Base-by-base conservation (phyloP, 2,888 invertebrate species). In the Aphodius sticticus region DNA sequence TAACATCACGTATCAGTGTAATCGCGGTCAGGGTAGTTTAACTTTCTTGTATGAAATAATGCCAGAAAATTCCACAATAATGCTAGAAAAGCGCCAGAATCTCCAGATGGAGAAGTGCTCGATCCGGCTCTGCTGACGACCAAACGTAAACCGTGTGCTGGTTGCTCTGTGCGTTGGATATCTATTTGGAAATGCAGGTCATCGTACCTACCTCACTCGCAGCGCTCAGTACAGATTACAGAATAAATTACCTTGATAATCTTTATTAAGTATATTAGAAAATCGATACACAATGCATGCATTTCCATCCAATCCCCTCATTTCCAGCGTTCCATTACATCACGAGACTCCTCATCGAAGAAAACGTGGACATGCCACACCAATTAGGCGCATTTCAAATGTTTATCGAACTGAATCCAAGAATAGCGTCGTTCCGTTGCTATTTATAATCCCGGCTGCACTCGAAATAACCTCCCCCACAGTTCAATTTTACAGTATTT, bases 171-270 rank as follows among this genome's bases (percentile, higher is more conserved):
- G 26, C 70, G 2, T 26, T n/a, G 74, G 35, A 74, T 35, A 72
- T 77, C 37, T 79, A 79, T 77, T 77, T 79, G 79, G 77, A 79
- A 79, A 79, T 79, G 74, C 79, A 79, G 79, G 79, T 79, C 79
- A 79, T 77, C 77, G 79, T 36, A 74, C 74, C 35, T 74, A n/a
- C 26, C 36, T 74, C 74, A 74, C 36, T n/a, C 74, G 36, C 37
- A 35, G 9, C 35, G 26, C 37, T 16, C 53, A 7, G 53, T 2
- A 53, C 12, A 12, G 53, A 53, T 53, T 53, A 12, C 53, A 53
- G 53, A 53, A 5, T 12, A 12, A 53, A 53, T 53, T 53, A 53
- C 53, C 53, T 5, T 12, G 53, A 53, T 5, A 53, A 53, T 53
- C 53, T 53, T 53, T 53, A 53, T 53, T 53, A 53, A 26, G 53